Evolutionary conservation across 92 coral and sea anemone species (phyloP).

Genomic region (Nematostella vectensis): DNA sequence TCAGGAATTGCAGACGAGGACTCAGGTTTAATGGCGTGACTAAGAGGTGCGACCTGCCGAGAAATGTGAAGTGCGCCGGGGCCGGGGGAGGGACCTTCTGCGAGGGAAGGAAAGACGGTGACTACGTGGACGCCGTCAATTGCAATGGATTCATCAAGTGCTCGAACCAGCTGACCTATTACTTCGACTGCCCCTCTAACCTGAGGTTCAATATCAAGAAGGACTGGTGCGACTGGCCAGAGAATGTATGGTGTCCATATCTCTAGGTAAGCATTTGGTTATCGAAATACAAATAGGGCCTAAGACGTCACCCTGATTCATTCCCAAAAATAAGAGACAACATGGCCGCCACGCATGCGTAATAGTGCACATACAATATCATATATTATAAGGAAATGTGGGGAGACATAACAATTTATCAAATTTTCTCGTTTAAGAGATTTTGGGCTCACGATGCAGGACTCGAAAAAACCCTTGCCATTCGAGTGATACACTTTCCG

Average conservation of each 20-base stretch:
- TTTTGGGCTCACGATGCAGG: no score
- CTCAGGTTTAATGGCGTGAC: constrained; percentile 18
- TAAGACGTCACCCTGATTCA: no score
- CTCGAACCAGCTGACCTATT: constrained; percentile 18
- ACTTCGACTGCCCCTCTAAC: constrained; percentile 27
- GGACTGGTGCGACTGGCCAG: constrained; percentile 31
- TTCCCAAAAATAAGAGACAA: no score
- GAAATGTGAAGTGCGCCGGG: constrained; percentile 29
- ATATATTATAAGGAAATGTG: no score
- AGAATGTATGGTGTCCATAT: constrained; percentile 21
- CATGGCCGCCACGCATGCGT: no score
- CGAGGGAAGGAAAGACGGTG: constrained; percentile 19
- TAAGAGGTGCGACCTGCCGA: constrained; percentile 21
- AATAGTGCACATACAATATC: no score
- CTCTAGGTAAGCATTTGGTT: background rate
- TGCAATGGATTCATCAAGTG: constrained; percentile 47
- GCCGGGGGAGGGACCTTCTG: constrained; percentile 36
- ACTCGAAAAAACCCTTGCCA: no score
- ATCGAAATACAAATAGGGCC: no score
- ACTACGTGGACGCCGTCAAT: constrained; percentile 37
- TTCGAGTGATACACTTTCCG: no score
- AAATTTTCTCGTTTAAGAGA: no score
- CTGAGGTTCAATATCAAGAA: constrained; percentile 20
- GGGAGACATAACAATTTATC: no score
- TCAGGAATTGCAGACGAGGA: constrained; percentile 13